Conservation (phyloP, 1,140 invertebrate genomes). For the Charaxes varanes region DNA sequence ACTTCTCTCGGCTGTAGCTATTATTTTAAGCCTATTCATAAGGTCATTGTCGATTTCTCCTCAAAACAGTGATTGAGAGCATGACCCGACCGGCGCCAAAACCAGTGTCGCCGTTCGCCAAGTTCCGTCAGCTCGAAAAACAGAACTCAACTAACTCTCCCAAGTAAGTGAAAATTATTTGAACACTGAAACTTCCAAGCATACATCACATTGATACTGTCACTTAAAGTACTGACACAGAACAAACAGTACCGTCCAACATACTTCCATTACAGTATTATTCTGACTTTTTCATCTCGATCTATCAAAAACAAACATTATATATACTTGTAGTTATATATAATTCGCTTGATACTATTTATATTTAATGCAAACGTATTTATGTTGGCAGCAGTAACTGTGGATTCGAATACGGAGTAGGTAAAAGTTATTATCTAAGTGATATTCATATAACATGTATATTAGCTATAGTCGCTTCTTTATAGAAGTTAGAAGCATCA, state of each 20-base stretch:
- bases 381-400: slow-evolving; percentile 56
- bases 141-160: slow-evolving; percentile 84
- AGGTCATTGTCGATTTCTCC: not conserved
- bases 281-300: no score
- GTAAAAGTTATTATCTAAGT: slow-evolving; percentile 53
- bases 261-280: no score
- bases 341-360: slow-evolving; percentile 15
- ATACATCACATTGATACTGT: no score
- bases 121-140: slow-evolving; percentile 92
- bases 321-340: slow-evolving; percentile 6
- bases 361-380: slow-evolving; percentile 43
- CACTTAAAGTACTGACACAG: no score
- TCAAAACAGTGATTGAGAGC: slow-evolving; percentile 79
- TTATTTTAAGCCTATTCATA: not conserved
- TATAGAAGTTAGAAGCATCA: slow-evolving; percentile 30
- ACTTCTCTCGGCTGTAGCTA: not conserved
- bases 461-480: slow-evolving; percentile 33
- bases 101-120: slow-evolving; percentile 88
- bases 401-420: slow-evolving; percentile 51
- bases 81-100: slow-evolving; percentile 76
- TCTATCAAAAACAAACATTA: slow-evolving; percentile 1
- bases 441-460: slow-evolving; percentile 34
- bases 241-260: no score
- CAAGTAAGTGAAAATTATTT: slow-evolving; percentile 76
- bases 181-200: no score